phyloP scores from a whole-genome alignment of 2,888 invertebrate species.

The Philereme transversata region DNA sequence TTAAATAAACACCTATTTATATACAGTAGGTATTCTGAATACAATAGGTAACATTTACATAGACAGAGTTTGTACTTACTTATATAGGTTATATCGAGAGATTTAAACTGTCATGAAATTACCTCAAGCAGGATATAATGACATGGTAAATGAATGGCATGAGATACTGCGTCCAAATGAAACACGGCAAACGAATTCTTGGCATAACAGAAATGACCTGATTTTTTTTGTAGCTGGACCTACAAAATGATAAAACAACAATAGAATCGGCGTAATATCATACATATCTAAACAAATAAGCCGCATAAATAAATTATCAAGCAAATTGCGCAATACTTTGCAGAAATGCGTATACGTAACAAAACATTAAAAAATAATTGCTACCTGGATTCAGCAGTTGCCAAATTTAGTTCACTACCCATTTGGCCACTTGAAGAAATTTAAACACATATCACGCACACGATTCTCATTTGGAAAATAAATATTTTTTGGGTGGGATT shows the following conservation, averaged over 20 bases:
- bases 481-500: conserved; percentile 24
- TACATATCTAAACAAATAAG: conserved; percentile 10
- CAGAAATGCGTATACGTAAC: conserved; percentile 35
- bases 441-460: conserved; percentile 63
- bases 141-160: conserved; percentile 59
- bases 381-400: conserved; percentile 68
- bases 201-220: conserved; percentile 36
- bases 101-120: conserved; percentile 42
- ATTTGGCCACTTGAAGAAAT: conserved; percentile 70
- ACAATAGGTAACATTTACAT: no score
- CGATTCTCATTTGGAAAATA: conserved; percentile 28
- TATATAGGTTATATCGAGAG: background rate
- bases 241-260: conserved; percentile 28
- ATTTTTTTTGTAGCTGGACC: conserved; percentile 28
- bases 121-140: conserved; percentile 64
- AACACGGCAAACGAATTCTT: conserved; percentile 33
- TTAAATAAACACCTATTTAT: no score
- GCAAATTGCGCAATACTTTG: conserved; percentile 63
- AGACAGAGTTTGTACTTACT: background rate
- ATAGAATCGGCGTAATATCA: conserved; percentile 6
- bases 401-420: conserved; percentile 73
- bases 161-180: conserved; percentile 40
- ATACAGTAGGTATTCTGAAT: no score
- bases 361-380: conserved; percentile 27
- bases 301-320: conserved; percentile 51